These are phyloP conservation scores for Melanotus villosus DNA, from an alignment of 2,888 invertebrate genomes.

Conservation along the genomic window DNA sequence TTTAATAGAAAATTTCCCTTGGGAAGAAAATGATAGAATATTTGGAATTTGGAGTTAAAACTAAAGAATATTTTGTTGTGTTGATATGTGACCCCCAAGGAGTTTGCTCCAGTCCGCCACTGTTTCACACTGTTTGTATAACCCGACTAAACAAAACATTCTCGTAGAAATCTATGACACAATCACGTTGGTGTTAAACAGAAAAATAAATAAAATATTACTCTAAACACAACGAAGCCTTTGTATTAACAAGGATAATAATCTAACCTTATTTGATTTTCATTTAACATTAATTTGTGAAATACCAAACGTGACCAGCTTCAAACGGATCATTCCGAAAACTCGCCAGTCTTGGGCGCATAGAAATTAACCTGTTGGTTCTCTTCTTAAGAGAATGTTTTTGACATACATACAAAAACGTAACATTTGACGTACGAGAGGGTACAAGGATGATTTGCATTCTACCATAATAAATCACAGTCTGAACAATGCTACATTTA, in stretches of 20 bases:
- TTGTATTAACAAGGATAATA: constrained; percentile 32
- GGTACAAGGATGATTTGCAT: constrained; percentile 36
- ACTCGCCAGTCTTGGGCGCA: not conserved
- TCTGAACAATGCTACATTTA: constrained; percentile 39
- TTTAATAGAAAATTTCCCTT: no score
- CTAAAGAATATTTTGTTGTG: no score
- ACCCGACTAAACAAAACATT: constrained; percentile 3
- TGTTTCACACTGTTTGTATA: no score
- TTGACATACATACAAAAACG: not conserved
- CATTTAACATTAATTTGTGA: constrained; percentile 35
- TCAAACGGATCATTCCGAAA: not conserved
- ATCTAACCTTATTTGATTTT: constrained; percentile 21
- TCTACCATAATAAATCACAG: constrained; percentile 38
- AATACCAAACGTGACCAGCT: constrained; percentile 16
- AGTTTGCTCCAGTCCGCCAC: no score
- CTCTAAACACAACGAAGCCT: constrained; percentile 13
- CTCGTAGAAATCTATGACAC: not conserved
- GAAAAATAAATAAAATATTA: constrained; percentile 18
- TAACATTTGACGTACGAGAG: not conserved
- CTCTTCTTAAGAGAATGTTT: not conserved
- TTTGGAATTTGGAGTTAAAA: no score
- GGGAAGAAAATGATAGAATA: no score
- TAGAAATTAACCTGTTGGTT: not conserved
- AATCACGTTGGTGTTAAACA: constrained; percentile 3
- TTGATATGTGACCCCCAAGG: no score